Evolutionary conservation across 2,888 invertebrate genomes (phyloP).

Genomic region (Limnephilus auricula): DNA sequence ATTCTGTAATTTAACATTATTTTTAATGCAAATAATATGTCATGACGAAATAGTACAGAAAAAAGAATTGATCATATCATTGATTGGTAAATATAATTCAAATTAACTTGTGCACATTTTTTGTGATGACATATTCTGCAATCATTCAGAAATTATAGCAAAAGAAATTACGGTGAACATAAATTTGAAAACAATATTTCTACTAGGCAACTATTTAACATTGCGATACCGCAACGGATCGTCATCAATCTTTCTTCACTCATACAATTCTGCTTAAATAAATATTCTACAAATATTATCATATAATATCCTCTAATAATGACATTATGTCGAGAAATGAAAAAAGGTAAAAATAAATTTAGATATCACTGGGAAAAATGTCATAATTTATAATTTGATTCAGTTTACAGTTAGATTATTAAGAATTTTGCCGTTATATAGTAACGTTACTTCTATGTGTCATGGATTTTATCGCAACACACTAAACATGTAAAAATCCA

Average conservation of each 20-base stretch:
- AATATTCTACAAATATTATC: slow-evolving; percentile 26
- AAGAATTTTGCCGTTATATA: background rate
- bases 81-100: background rate
- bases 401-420: slow-evolving; percentile 5
- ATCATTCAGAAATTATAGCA: slow-evolving; percentile 11
- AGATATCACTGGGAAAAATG: slow-evolving; percentile 35
- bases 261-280: slow-evolving; percentile 32
- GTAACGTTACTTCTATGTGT: background rate
- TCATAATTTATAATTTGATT: slow-evolving; percentile 29
- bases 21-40: slow-evolving; percentile 34
- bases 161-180: slow-evolving; percentile 34
- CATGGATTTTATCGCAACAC: slow-evolving; percentile 13
- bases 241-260: slow-evolving; percentile 8
- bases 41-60: background rate
- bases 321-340: slow-evolving; percentile 8
- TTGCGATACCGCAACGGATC: background rate
- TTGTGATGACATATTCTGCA: background rate
- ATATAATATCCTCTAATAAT: slow-evolving; percentile 4
- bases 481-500: background rate
- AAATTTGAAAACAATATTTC: slow-evolving; percentile 18
- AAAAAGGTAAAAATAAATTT: slow-evolving; percentile 25
- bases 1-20: slow-evolving; percentile 33
- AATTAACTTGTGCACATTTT: background rate
- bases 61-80: background rate
- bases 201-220: background rate